Percentiles rank a stretch among this genome's conserved stretches.
Conservation (phyloP, 2,888 invertebrate species). For the Apamea crenata region DNA sequence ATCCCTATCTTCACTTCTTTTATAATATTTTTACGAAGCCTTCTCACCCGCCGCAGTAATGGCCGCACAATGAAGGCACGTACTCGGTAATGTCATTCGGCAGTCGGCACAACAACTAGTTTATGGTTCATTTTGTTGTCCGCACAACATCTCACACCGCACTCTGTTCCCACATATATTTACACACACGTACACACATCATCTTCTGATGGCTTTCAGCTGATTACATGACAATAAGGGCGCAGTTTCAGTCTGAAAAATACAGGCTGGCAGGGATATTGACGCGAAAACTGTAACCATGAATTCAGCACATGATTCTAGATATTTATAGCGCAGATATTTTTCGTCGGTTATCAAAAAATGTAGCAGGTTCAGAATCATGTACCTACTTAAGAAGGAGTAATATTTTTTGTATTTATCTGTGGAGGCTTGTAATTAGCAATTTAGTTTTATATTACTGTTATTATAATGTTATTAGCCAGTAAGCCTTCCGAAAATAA, state of each 20-base stretch:
- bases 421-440: too few relatives aligned
- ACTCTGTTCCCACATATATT: constrained; percentile 39
- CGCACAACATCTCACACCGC: constrained; percentile 68
- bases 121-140: constrained; percentile 81
- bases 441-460: too few relatives aligned
- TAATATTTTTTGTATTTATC: too few relatives aligned
- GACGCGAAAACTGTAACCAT: too few relatives aligned
- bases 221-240: constrained; percentile 11
- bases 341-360: too few relatives aligned
- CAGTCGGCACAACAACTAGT: constrained; percentile 84
- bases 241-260: not conserved
- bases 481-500: too few relatives aligned
- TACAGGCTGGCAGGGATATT: too few relatives aligned
- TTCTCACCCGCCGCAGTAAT: constrained; percentile 53
- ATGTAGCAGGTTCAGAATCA: too few relatives aligned
- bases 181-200: constrained; percentile 22
- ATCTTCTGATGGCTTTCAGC: constrained; percentile 18
- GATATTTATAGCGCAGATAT: too few relatives aligned
- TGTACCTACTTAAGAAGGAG: too few relatives aligned
- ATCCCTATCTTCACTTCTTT: not conserved
- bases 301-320: too few relatives aligned
- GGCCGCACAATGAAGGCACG: constrained; percentile 78
- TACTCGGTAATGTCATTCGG: constrained; percentile 87
- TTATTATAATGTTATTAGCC: too few relatives aligned
- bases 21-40: not conserved